These are phyloP conservation scores for Rutilus rutilus DNA, from an alignment of 2,113 vertebrate species.

Conservation along the genomic window DNA sequence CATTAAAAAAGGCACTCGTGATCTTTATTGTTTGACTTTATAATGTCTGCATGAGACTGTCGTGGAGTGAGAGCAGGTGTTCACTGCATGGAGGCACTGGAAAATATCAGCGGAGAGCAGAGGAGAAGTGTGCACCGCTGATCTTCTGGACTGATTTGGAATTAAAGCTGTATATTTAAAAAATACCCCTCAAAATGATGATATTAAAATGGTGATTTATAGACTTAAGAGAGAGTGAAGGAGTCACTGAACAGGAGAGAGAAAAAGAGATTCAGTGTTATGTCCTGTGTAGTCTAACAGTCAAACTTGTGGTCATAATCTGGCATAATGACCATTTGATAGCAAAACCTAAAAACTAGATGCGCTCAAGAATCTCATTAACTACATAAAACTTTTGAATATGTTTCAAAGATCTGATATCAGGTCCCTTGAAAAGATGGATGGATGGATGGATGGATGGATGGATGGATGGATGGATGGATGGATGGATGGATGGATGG, in stretches of 20 bases:
- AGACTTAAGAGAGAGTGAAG: not conserved
- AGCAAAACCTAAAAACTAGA: too few species aligned
- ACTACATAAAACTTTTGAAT: too few species aligned
- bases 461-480: too few species aligned
- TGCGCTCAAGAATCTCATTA: too few species aligned
- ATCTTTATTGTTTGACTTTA: conserved; percentile 30
- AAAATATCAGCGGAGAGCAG: conserved; percentile 17
- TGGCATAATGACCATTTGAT: not conserved
- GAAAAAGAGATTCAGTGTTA: not conserved
- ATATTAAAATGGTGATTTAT: not conserved
- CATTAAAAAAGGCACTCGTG: conserved; percentile 13
- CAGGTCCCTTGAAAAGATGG: too few species aligned
- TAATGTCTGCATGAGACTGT: conserved; percentile 27
- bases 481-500: too few species aligned
- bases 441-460: too few species aligned
- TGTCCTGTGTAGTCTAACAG: not conserved
- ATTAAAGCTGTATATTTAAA: not conserved
- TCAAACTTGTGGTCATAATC: not conserved
- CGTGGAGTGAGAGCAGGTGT: conserved; percentile 22
- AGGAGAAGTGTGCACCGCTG: conserved; percentile 2
- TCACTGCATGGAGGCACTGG: conserved; percentile 11
- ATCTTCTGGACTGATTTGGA: not conserved
- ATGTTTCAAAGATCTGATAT: too few species aligned
- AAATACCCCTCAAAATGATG: not conserved
- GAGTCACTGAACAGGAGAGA: not conserved